Evolutionary conservation across 2,113 vertebrate species (phyloP).

Genomic region (Desmodus rotundus): DNA sequence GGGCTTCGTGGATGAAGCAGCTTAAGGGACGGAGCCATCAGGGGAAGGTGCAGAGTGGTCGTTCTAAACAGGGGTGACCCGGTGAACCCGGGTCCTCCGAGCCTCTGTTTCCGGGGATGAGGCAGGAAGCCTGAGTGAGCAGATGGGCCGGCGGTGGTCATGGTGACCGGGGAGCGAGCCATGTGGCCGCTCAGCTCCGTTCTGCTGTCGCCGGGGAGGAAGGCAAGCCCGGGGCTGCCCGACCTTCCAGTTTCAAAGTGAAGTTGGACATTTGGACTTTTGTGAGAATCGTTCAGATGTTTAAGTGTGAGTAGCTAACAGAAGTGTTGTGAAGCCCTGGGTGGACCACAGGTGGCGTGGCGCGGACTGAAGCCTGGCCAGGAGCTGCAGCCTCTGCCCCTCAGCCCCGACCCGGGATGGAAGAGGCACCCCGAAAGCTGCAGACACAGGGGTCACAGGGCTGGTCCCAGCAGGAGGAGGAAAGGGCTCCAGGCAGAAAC

Average conservation of each 20-base stretch:
- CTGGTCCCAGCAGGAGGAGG: no score
- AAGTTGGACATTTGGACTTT: background rate
- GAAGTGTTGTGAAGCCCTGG: background rate
- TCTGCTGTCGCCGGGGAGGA: rapidly evolving
- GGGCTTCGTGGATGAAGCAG: background rate
- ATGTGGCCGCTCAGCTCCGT: rapidly evolving
- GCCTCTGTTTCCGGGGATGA: background rate
- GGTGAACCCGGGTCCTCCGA: background rate
- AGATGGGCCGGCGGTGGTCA: rapidly evolving
- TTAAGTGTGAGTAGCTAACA: background rate
- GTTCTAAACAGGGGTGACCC: background rate
- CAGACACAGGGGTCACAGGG: rapidly evolving
- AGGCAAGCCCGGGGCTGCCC: rapidly evolving
- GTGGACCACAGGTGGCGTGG: rapidly evolving
- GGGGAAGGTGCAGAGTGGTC: rapidly evolving
- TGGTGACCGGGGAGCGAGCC: rapidly evolving
- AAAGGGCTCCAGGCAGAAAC: background rate
- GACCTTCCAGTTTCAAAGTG: background rate
- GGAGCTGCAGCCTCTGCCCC: rapidly evolving
- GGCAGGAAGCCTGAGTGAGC: background rate
- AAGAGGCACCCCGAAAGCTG: rapidly evolving
- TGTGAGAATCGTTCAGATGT: background rate
- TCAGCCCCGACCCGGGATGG: background rate
- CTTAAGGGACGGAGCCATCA: rapidly evolving
- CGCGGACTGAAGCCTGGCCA: background rate